Percentiles rank a stretch among this genome's conserved stretches.
These are phyloP conservation scores for Isotomurus palustris DNA, from an alignment of 2,888 invertebrate species.

Conservation along the genomic window DNA sequence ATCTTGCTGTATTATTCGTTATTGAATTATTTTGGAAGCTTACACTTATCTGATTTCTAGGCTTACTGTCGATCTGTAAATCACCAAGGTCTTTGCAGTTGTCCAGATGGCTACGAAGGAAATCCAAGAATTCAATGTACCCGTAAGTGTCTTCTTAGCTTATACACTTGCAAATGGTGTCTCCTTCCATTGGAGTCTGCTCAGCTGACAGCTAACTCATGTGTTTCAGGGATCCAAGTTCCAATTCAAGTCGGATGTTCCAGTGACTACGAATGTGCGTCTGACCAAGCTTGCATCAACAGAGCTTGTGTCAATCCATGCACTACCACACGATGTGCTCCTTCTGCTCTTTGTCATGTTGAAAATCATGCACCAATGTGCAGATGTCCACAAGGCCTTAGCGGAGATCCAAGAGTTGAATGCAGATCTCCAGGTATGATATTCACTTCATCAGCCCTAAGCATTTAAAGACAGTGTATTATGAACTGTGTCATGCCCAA, in stretches of 20 bases:
- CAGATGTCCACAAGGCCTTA: slow-evolving; percentile 72
- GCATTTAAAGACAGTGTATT: too few relatives aligned
- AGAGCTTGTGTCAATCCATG: slow-evolving; percentile 74
- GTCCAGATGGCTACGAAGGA: slow-evolving; percentile 35
- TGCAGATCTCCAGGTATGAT: slow-evolving; percentile 62
- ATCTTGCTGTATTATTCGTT: not conserved
- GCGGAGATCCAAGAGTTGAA: slow-evolving; percentile 65
- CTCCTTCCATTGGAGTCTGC: not conserved
- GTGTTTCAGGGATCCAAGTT: slow-evolving; percentile 17
- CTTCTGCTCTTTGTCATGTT: slow-evolving; percentile 75
- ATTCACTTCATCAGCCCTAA: slow-evolving; percentile 6
- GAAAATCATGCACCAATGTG: slow-evolving; percentile 69
- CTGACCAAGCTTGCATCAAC: slow-evolving; percentile 68
- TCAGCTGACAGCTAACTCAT: not conserved
- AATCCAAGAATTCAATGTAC: slow-evolving; percentile 41
- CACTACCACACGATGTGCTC: slow-evolving; percentile 65
- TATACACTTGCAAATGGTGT: not conserved
- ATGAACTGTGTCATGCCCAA: not conserved
- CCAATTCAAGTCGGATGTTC: slow-evolving; percentile 60
- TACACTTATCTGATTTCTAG: slow-evolving; percentile 51
- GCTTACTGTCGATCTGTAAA: slow-evolving; percentile 71
- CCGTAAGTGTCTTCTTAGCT: slow-evolving; percentile 22
- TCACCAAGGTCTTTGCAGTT: slow-evolving; percentile 55
- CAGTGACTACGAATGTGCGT: slow-evolving; percentile 69
- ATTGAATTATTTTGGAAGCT: not conserved